Evolutionary conservation across 1,140 invertebrate genomes (phyloP).

Genomic region (Ericerus pela): DNA sequence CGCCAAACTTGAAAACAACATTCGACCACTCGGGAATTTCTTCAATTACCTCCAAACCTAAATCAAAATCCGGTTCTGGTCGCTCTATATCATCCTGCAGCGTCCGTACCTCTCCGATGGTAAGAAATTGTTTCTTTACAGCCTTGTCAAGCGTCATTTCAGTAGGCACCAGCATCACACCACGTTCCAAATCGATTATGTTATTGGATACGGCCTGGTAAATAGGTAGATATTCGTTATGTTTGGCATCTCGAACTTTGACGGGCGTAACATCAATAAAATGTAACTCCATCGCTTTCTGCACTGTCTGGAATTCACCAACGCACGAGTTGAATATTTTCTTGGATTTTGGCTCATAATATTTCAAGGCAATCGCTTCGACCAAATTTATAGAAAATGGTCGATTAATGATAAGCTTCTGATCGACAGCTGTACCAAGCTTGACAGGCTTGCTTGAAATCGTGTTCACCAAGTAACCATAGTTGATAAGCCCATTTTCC

Average conservation of each 20-base stretch:
- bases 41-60: conserved; percentile 52
- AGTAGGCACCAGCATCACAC: conserved; percentile 49
- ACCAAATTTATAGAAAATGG: conserved; percentile 1
- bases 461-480: conserved; percentile 50
- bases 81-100: conserved; percentile 53
- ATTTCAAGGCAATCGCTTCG: conserved; percentile 53
- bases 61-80: no score
- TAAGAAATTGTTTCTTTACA: conserved; percentile 56
- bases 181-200: conserved; percentile 52
- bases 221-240: conserved; percentile 46
- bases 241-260: conserved; percentile 55
- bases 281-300: conserved; percentile 51
- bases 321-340: conserved; percentile 64
- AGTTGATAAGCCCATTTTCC: conserved; percentile 47
- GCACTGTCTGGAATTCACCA: conserved; percentile 53
- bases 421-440: conserved; percentile 50
- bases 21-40: conserved; percentile 62
- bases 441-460: conserved; percentile 47
- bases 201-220: conserved; percentile 50
- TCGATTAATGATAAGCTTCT: conserved; percentile 44
- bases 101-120: conserved; percentile 32
- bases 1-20: conserved; percentile 50
- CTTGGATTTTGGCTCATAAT: conserved; percentile 57
- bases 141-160: conserved; percentile 54
- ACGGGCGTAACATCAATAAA: conserved; percentile 53